Evolutionary conservation across 2,888 invertebrate species (phyloP), one percentile per base, ranked within the genome.

Genomic region (Leucoma salicis): DNA sequence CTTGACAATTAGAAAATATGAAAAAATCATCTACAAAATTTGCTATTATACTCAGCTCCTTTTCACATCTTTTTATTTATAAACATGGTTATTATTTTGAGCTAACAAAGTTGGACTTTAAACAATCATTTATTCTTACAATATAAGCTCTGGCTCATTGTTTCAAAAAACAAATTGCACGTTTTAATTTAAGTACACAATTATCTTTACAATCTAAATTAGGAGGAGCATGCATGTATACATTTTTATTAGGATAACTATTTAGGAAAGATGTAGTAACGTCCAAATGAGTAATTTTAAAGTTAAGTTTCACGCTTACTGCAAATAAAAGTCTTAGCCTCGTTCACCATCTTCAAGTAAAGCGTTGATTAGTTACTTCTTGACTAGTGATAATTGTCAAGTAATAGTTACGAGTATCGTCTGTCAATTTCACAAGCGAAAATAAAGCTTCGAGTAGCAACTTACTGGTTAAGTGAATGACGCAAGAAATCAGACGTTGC

Each of bases 101-200:
- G n/a, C n/a, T 27, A 2, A 6, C n/a, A 27, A 6, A 27, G 1
- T n/a, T n/a, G 1, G 4, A 27, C 11, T 27, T 2, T 27, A 27
- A 27, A 27, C 11, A 27, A 27, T 27, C 27, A 27, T 27, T n/a
- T 32, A 31, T 10, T 25, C 25, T 31, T 32, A 7, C n/a, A 13
- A 16, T 27, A 13, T 14, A 29, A 13, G 29, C 13, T 14, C 29
- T 16, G 18, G 27, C 16, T 16, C 65, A 59, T 25, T 62, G 60
- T 35, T 64, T 64, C 0, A 65, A 16, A 0, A 57, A 59, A 57
- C 63, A 27, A n/a, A 10, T 13, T n/a, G 35, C 24, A 14, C 7
- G 24, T 3, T 35, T 35, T 14, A 21, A 24, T 24, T 14, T 24
- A 10, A 33, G 18, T 3, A 21, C 18, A 18, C 6, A 1, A 18